A percentile compares a stretch with the other conserved stretches of the same genome.
These are phyloP conservation scores for Istiophorus platypterus DNA, from an alignment of 2,113 vertebrate genomes.

Conservation along the genomic window DNA sequence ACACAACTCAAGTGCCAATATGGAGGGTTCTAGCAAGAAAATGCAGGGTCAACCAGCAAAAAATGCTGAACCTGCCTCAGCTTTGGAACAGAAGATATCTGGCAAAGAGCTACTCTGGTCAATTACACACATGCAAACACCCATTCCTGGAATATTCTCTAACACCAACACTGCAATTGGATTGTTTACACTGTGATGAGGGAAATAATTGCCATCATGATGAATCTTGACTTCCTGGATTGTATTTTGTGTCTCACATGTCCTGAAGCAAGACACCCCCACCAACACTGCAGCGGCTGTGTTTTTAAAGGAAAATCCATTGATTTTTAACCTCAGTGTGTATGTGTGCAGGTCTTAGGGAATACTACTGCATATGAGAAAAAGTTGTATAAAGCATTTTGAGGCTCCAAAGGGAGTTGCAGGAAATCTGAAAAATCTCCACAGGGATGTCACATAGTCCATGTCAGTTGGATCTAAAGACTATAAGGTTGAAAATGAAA, in stretches of 20 bases:
- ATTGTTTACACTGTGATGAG: background rate
- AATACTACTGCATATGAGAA: background rate
- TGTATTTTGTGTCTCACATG: background rate
- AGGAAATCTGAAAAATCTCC: background rate
- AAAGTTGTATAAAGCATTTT: background rate
- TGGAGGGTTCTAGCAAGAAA: background rate
- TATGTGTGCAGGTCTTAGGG: background rate
- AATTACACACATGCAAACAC: background rate
- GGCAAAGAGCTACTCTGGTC: background rate
- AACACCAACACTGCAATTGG: background rate
- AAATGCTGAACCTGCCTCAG: background rate
- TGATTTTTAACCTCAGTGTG: background rate
- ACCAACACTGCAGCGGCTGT: no score
- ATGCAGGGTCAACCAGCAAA: background rate
- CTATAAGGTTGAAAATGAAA: background rate
- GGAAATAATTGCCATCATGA: background rate
- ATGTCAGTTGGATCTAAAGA: background rate
- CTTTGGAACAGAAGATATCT: background rate
- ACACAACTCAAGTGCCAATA: background rate
- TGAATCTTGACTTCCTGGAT: background rate
- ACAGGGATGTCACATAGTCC: background rate
- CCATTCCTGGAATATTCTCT: background rate
- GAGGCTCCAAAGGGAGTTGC: background rate
- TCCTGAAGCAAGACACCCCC: background rate
- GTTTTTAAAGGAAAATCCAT: background rate